Evolutionary conservation across 2,113 vertebrate species (phyloP), one percentile per base, ranked within the genome.

Genomic region (Mystacornis crossleyi): DNA sequence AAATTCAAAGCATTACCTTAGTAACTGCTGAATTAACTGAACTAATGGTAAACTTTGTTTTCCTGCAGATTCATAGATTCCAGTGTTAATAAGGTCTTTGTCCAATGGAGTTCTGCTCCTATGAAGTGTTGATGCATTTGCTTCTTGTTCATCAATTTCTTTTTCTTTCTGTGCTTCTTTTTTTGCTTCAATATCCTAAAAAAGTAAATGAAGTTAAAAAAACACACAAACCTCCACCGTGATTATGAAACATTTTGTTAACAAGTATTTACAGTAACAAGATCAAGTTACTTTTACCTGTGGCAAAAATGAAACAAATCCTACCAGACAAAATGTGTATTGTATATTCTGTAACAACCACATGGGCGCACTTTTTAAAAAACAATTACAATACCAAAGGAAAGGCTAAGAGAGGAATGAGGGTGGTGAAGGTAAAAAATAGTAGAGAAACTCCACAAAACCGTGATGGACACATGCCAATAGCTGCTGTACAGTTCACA

Each of bases 121-220:
- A 12, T 99, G 99, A 98, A 99, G 98, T 0, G 99, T 98, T 29
- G 99, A 99, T 29, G 99, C 99, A 74, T 99, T 99, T 47, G 99
- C 99, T 97, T 99, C 99, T 94, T 99, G 99, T 81, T 99, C 99
- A 91, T 99, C 99, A 10, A 99, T 99, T 98, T 99, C 99, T 97
- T 99, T 99, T 96, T 99, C 99, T 83, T 99, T 99, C 97, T 99
- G 99, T 10, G 99, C 99, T 97, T 99, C 99, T 92, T 99, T 99
- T 97, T 99, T 99, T 33, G 99, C 99, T 97, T 99, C 99, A 50
- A 99, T 99, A 91, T 99, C 99, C 99, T 99, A 73, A 91, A 96
- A 81, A 78, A 89, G 42, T 57, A 53, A 38, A 80, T 48, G n/a
- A 48, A 66, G 25, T 78, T 64, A 55, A n/a, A 86, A 65, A 82